Evolutionary conservation across 2,113 vertebrate species (phyloP), one percentile per base, ranked within the genome.

Genomic region (Gavia stellata): DNA sequence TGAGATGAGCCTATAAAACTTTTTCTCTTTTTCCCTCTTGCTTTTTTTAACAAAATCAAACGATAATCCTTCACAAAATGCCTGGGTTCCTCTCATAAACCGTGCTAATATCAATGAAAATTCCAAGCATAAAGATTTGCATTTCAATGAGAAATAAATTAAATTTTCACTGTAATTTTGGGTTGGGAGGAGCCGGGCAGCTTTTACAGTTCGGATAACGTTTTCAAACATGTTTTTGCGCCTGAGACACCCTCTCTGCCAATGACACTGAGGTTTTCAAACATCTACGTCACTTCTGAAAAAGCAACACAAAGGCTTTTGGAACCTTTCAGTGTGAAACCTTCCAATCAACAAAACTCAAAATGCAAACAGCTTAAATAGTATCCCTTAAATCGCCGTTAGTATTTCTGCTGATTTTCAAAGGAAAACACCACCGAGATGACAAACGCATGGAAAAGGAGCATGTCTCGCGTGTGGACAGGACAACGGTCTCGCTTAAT

Each of bases 131-230:
- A 58, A 42, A 77, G 70, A 94, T 94, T 87, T 96, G 95, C 88
- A 96, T 97, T 94, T 95, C 92, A 97, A 92, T 96, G 92, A 97
- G 96, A 92, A 92, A 92, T 17, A 96, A 92, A 96, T 95, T 79
- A 96, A 95, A 81, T 71, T 89, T 93, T 88, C 61, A 3, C 61
- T 84, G 63, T 89, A 93, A 92, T 96, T 97, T 91, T 29, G 73
- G 47, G 59, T 10, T 78, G 95, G 93, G 89, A 96, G 94, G 91
- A 96, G 91, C 3, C 0, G 81, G 23, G 13, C 44, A 78, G 91
- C 81, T 79, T 82, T 90, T 80, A 19, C 83, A 29, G 21, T 52
- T 79, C 0, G 1, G 38, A 77, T 89, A 91, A 91, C 61, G 0
- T 72, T 97, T 94, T 91, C 86, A 40, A 95, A 96, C 84, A 58